Evolutionary conservation across 2,113 vertebrate species (phyloP), one percentile per base, ranked within the genome.

Genomic region (Epinephelus lanceolatus): DNA sequence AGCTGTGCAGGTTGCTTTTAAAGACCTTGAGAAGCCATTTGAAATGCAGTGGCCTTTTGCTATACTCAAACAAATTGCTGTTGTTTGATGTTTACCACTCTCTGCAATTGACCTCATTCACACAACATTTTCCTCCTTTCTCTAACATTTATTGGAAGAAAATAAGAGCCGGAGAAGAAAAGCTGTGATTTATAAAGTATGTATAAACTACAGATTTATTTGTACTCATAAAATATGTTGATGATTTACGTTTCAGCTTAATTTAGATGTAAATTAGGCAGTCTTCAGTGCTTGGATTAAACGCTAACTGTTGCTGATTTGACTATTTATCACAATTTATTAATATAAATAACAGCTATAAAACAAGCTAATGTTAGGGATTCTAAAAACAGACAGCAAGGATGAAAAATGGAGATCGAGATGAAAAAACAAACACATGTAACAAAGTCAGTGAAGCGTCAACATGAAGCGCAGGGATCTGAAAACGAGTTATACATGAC

Each of bases 401-500:
- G 55, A 53, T 23, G 9, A 67, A 55, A 15, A 14, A 21, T 13
- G 2, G 40, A 68, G 7, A 49, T 49, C 17, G 61, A 30, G 6
- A 76, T n/a, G 8, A 13, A 49, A 60, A 21, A 21, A 19, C 47
- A 25, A 65, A 70, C 60, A 53, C 12, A 21, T 53, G 52, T 30
- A 52, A 37, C 30, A 0, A 33, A 71, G 47, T 40, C 25, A 5
- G 30, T 55, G 81, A 60, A 84, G n/a, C 4, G 14, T 53, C 69
- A 60, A 55, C n/a, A 1, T 12, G 17, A 74, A 33, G 45, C 53
- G 65, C 61, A 25, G 25, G 30, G 47, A 76, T 71, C 23, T 66
- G 57, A 74, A 70, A 86, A 76, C 62, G 25, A 74, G 56, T 52
- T 61, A 27, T 37, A 85, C 71, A 60, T 51, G 47, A 78, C 51